Evolutionary conservation across 1,140 invertebrate genomes (phyloP).

Genomic region (Mylabris phalerata): DNA sequence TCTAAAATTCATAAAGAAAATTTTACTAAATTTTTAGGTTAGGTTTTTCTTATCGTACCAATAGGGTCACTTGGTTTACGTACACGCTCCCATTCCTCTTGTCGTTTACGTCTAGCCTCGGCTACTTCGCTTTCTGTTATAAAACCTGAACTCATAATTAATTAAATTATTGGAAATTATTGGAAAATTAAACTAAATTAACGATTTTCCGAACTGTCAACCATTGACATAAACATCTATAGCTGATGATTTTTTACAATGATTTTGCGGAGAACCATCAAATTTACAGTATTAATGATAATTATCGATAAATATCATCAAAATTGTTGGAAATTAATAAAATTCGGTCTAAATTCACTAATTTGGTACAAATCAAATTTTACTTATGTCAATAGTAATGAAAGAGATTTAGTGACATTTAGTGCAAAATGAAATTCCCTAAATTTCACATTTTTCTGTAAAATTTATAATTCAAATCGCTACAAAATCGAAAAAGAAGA

Average conservation of each 20-base stretch:
- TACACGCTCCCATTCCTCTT: conserved; percentile 94
- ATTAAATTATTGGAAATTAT: background rate
- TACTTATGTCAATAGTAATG: background rate
- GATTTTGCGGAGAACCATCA: too few relatives aligned
- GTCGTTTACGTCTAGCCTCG: conserved; percentile 67
- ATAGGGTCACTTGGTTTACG: conserved; percentile 79
- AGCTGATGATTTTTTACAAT: too few relatives aligned
- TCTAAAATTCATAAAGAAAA: conserved; percentile 47
- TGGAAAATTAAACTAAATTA: conserved; percentile 1
- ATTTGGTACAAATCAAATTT: too few relatives aligned
- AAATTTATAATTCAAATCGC: too few relatives aligned
- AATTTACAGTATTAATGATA: background rate
- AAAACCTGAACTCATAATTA: conserved; percentile 79
- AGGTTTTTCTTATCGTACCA: conserved; percentile 50
- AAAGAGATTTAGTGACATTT: background rate
- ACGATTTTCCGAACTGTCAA: background rate
- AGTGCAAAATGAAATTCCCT: background rate
- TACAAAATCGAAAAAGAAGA: too few relatives aligned
- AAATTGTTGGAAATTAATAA: background rate
- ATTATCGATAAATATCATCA: too few relatives aligned
- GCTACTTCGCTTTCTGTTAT: conserved; percentile 79
- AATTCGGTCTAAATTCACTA: too few relatives aligned
- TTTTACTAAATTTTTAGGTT: conserved; percentile 1
- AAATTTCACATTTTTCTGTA: background rate
- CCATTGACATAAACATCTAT: too few relatives aligned